phyloP scores from a whole-genome alignment of 2,113 vertebrate species.

The Hemichromis elongatus region DNA sequence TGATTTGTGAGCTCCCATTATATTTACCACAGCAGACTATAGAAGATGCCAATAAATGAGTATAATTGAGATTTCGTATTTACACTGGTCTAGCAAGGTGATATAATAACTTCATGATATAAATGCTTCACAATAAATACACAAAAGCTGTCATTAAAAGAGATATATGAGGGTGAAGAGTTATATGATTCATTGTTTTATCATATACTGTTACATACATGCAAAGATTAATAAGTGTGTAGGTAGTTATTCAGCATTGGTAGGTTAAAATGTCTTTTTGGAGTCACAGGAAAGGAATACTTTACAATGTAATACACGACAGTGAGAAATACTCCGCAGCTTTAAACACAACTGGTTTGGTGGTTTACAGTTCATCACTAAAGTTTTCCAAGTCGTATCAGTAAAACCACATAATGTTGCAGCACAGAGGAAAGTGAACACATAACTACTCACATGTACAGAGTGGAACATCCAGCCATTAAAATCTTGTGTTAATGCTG shows the following conservation, averaged over 20 bases:
- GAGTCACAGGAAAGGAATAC: neutral
- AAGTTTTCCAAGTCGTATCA: neutral
- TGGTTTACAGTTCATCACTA: neutral
- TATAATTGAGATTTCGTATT: neutral
- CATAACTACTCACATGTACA: neutral
- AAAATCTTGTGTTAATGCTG: neutral
- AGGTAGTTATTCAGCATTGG: neutral
- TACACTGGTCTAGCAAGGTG: neutral
- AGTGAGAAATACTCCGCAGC: neutral
- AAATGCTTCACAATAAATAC: neutral
- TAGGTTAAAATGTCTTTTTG: neutral
- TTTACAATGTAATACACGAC: neutral
- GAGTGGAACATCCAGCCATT: neutral
- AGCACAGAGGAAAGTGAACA: neutral
- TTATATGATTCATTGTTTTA: neutral
- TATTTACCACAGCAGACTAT: neutral
- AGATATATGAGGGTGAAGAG: accelerated
- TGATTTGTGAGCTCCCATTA: too few relatives aligned
- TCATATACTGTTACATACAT: neutral
- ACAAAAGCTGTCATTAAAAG: neutral
- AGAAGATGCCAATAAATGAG: neutral
- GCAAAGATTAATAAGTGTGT: neutral
- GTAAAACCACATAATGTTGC: neutral
- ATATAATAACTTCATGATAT: neutral
- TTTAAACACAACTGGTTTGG: neutral